Evolutionary conservation across 2,888 invertebrate species (phyloP).

Genomic region (Platycheirus rosarum): DNA sequence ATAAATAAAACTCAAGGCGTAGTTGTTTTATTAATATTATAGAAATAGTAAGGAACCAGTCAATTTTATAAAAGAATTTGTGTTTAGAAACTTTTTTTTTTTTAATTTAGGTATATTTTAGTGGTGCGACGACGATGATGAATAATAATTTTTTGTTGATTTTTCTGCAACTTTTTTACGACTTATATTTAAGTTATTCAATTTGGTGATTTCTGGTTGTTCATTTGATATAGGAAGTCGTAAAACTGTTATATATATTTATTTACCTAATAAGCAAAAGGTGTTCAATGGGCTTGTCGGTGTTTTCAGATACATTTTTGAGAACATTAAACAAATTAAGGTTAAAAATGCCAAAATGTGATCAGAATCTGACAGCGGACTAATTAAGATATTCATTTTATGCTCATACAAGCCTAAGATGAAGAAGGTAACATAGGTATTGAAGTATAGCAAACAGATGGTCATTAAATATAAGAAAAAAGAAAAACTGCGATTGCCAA

Average conservation of each 20-base stretch:
- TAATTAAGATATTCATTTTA: no score
- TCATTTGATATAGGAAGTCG: constrained; percentile 3
- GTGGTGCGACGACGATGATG: constrained; percentile 7
- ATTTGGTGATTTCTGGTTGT: constrained; percentile 8
- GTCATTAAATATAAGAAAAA: no score
- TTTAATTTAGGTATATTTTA: not conserved
- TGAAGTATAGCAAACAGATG: no score
- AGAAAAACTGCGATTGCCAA: no score
- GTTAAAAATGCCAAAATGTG: no score
- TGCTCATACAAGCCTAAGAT: no score
- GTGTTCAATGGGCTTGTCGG: no score
- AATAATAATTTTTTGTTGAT: constrained; percentile 14
- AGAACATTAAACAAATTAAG: no score
- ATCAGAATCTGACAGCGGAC: no score
- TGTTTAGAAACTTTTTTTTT: not conserved
- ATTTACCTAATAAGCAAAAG: no score
- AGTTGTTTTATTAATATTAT: constrained; percentile 3
- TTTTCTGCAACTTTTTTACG: constrained; percentile 9
- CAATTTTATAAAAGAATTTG: not conserved
- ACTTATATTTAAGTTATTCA: not conserved
- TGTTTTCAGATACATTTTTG: no score
- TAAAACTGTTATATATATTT: constrained; percentile 4
- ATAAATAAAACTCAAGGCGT: not conserved
- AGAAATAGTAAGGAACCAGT: constrained; percentile 13
- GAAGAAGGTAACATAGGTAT: no score